These are phyloP conservation scores for Lasioglossum leucozonium DNA, from an alignment of 2,888 invertebrate genomes.

Conservation along the genomic window DNA sequence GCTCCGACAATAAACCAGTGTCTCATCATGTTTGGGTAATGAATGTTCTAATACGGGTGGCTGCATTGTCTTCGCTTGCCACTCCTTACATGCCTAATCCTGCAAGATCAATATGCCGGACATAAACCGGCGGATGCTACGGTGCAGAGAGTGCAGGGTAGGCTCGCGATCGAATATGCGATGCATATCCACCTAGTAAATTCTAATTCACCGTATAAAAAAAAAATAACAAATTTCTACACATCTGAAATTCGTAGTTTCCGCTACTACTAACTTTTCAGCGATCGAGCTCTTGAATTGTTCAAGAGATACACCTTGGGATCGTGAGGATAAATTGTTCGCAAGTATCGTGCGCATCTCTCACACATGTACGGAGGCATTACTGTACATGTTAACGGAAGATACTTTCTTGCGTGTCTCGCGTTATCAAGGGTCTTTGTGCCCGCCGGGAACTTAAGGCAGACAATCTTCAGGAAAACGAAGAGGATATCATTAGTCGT, in stretches of 20 bases:
- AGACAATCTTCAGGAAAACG: conserved; percentile 46
- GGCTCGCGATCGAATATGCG: conserved; percentile 25
- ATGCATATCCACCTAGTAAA: background rate
- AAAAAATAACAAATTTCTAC: too few relatives aligned
- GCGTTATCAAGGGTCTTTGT: conserved; percentile 37
- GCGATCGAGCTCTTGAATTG: too few relatives aligned
- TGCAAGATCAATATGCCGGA: background rate
- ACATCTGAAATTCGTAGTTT: too few relatives aligned
- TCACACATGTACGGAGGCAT: background rate
- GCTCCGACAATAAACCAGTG: background rate
- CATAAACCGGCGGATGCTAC: background rate
- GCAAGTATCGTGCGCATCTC: background rate
- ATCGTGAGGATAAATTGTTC: background rate
- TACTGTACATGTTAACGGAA: background rate
- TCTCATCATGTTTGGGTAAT: background rate
- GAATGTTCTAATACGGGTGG: background rate
- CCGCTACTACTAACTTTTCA: too few relatives aligned
- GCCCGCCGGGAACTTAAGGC: conserved; percentile 11
- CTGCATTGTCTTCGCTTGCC: background rate
- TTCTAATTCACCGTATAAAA: background rate
- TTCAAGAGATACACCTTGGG: too few relatives aligned
- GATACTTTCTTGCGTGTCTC: conserved; percentile 25
- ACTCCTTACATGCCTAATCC: background rate
- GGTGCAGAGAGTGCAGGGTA: background rate
- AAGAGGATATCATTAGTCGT: conserved; percentile 43